Percentiles rank a stretch among this genome's conserved stretches.
These are phyloP conservation scores for Cebus imitator DNA, from an alignment of 2,113 vertebrate species.

Conservation along the genomic window DNA sequence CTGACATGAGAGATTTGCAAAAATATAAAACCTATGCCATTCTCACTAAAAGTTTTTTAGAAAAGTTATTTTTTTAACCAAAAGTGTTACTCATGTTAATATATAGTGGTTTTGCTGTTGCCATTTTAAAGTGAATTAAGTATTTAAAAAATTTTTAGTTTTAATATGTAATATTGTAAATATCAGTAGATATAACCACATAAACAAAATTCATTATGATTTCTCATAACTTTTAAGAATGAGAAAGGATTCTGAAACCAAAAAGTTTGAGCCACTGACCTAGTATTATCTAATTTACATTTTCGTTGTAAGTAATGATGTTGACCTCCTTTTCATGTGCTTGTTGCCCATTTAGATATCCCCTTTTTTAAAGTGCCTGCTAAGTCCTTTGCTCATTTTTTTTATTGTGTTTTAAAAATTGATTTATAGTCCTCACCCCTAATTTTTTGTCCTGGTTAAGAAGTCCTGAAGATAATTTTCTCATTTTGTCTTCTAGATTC, in stretches of 20 bases:
- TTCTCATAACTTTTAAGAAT: not conserved
- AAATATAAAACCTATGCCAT: not conserved
- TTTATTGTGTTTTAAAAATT: not conserved
- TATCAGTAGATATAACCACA: not conserved
- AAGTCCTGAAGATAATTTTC: not conserved
- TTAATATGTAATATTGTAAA: not conserved
- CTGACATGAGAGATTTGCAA: not conserved
- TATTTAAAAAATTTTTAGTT: not conserved
- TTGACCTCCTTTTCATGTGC: not conserved
- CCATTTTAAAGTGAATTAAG: conserved; percentile 16
- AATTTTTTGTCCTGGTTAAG: not conserved
- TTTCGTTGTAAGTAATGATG: not conserved
- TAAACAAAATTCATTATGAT: conserved; percentile 11
- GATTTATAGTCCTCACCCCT: not conserved
- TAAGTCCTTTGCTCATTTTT: not conserved
- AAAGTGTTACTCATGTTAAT: not conserved
- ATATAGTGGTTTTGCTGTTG: not conserved
- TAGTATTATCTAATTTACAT: not conserved
- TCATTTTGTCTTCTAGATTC: not conserved
- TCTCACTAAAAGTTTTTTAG: not conserved
- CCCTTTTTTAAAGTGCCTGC: not conserved
- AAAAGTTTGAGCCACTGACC: not conserved
- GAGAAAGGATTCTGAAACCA: not conserved
- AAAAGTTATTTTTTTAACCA: not conserved
- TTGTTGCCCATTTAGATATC: not conserved